phyloP scores from a whole-genome alignment of 2,797 vertebrate species.

The Danio kyathit region DNA sequence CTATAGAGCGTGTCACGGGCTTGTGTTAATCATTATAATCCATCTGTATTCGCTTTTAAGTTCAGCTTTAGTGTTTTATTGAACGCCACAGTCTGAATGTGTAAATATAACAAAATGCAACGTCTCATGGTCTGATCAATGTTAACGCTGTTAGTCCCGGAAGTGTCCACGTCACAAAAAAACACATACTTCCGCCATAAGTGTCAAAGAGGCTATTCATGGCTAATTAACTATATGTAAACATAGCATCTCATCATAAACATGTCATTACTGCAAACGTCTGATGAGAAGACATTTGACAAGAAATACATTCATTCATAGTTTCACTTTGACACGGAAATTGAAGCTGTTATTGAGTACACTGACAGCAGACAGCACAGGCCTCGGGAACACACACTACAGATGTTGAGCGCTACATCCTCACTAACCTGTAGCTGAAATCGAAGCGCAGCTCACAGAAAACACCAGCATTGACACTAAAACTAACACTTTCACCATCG shows the following conservation, averaged over 20 bases:
- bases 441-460: rapidly evolving
- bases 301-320: background rate
- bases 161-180: conserved; percentile 1
- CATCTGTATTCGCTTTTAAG: too few species aligned
- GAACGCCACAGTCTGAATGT: background rate
- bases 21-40: too few species aligned
- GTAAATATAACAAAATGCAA: too few species aligned
- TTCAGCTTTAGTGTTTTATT: too few species aligned
- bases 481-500: conserved; percentile 54
- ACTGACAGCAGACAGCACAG: background rate
- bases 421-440: rapidly evolving
- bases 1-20: too few species aligned
- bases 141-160: background rate
- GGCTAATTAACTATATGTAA: background rate
- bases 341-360: background rate
- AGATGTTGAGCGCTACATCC: background rate
- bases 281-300: background rate
- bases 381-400: background rate
- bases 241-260: background rate
- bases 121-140: too few species aligned
- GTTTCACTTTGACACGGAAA: background rate
- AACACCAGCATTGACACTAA: conserved; percentile 64
- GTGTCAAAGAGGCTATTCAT: background rate
- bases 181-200: background rate
- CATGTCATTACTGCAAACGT: background rate